These are phyloP conservation scores for Harpalus rufipes DNA, from an alignment of 2,888 invertebrate species.

Conservation along the genomic window DNA sequence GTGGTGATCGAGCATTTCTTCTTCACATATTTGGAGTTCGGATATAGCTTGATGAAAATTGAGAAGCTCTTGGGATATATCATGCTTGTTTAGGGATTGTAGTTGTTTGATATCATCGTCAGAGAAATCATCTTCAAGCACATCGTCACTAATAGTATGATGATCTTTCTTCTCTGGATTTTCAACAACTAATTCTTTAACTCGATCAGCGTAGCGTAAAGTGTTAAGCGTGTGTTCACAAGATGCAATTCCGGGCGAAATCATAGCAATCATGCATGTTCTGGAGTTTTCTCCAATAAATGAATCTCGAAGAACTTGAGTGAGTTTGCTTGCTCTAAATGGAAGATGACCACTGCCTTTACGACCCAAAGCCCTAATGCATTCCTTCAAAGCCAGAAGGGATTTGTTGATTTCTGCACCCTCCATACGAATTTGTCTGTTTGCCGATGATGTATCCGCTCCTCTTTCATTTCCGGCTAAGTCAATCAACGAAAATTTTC, in stretches of 20 bases:
- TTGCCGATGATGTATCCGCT: slow-evolving; percentile 97
- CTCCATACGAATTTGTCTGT: slow-evolving; percentile 97
- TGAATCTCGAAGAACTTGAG: slow-evolving; percentile 96
- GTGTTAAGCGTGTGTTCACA: slow-evolving; percentile 99
- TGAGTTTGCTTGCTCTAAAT: slow-evolving; percentile 97
- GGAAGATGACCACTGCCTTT: slow-evolving; percentile 98
- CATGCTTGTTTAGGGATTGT: slow-evolving; percentile 94
- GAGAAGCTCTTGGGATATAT: slow-evolving; percentile 95
- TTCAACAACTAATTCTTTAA: slow-evolving; percentile 93
- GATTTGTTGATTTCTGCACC: slow-evolving; percentile 99
- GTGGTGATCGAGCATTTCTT: slow-evolving; percentile 96
- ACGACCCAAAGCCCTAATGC: slow-evolving; percentile 96
- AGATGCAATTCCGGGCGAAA: slow-evolving; percentile 96
- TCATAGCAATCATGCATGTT: slow-evolving; percentile 99
- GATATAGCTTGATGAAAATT: slow-evolving; percentile 97
- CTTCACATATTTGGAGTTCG: slow-evolving; percentile 95
- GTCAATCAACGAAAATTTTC: slow-evolving; percentile 99
- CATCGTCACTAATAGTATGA: slow-evolving; percentile 68
- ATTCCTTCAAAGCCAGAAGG: slow-evolving; percentile 96
- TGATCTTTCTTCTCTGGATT: slow-evolving; percentile 74
- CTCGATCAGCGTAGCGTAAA: slow-evolving; percentile 97
- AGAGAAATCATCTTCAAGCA: slow-evolving; percentile 80
- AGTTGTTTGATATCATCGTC: slow-evolving; percentile 90
- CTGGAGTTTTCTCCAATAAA: slow-evolving; percentile 99
- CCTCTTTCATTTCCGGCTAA: slow-evolving; percentile 98